These are phyloP conservation scores for Zootoca vivipara DNA, from an alignment of 2,113 vertebrate genomes.

Conservation along the genomic window DNA sequence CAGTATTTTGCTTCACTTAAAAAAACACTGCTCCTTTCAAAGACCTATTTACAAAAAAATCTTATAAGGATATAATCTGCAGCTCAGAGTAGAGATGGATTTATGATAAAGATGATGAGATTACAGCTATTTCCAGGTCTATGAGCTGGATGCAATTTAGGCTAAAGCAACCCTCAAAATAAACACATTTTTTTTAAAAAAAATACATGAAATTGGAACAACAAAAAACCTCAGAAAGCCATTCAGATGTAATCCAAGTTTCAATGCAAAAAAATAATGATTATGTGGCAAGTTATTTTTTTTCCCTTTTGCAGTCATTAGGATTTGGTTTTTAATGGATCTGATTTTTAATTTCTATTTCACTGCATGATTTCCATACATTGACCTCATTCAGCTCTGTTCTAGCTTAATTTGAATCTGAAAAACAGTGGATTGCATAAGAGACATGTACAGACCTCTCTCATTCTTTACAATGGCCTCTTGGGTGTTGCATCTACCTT, in stretches of 20 bases:
- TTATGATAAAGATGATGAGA: neutral
- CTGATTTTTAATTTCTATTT: neutral
- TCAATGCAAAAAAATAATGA: neutral
- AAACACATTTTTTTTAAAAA: too few relatives aligned
- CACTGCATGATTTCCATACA: neutral
- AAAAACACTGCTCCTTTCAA: neutral
- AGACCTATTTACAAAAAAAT: neutral
- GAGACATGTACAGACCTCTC: neutral
- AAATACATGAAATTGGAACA: too few relatives aligned
- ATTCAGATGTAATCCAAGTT: too few relatives aligned
- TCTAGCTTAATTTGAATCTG: neutral
- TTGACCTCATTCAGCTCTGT: neutral
- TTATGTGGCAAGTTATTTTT: neutral
- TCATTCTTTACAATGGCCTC: too few relatives aligned
- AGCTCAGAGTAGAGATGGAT: neutral
- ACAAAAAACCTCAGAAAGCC: too few relatives aligned
- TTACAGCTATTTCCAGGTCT: neutral
- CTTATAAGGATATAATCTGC: neutral
- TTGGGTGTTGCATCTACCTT: too few relatives aligned
- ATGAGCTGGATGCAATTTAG: neutral
- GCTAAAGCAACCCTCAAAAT: neutral
- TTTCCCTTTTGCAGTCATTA: neutral
- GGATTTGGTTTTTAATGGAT: neutral
- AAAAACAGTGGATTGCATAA: neutral
- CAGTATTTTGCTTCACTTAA: neutral